Percentiles rank a stretch among this genome's conserved stretches.
phyloP scores from a whole-genome alignment of 2,888 invertebrate genomes.

The Neuroscelio doddi region DNA sequence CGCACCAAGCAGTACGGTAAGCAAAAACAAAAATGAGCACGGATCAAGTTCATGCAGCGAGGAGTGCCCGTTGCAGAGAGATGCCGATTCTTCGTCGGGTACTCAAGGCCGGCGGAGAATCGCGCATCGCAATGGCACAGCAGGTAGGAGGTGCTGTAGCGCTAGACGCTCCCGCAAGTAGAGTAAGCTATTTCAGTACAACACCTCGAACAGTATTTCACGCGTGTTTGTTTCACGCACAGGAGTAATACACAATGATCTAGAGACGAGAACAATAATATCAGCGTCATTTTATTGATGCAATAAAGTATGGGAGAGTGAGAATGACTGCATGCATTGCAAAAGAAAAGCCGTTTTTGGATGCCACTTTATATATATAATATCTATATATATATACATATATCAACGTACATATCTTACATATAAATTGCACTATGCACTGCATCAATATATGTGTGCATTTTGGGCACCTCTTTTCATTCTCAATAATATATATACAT shows the following conservation, averaged over 20 bases:
- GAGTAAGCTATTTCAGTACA: constrained; percentile 61
- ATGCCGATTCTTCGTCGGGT: constrained; percentile 27
- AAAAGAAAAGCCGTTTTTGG: constrained; percentile 70
- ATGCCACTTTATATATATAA: constrained; percentile 65
- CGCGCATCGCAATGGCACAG: constrained; percentile 58
- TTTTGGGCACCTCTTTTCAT: constrained; percentile 72
- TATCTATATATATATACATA: constrained; percentile 51
- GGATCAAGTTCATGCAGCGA: constrained; percentile 64
- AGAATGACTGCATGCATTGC: constrained; percentile 72
- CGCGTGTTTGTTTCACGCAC: constrained; percentile 13
- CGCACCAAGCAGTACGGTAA: constrained; percentile 99
- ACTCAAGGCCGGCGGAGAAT: constrained; percentile 26
- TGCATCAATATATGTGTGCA: constrained; percentile 72
- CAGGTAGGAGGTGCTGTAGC: constrained; percentile 68
- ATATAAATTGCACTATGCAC: constrained; percentile 72
- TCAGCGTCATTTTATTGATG: constrained; percentile 23
- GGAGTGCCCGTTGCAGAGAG: constrained; percentile 60
- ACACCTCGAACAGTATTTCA: constrained; percentile 21
- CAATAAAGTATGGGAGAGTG: constrained; percentile 70
- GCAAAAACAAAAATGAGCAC: constrained; percentile 69
- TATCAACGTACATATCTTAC: constrained; percentile 69
- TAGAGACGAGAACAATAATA: constrained; percentile 18
- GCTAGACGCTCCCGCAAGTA: constrained; percentile 69
- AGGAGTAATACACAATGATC: constrained; percentile 15
- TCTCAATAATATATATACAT: constrained; percentile 65